Conservation (phyloP, 2,888 invertebrate species). For the Sarcophaga carnaria region DNA sequence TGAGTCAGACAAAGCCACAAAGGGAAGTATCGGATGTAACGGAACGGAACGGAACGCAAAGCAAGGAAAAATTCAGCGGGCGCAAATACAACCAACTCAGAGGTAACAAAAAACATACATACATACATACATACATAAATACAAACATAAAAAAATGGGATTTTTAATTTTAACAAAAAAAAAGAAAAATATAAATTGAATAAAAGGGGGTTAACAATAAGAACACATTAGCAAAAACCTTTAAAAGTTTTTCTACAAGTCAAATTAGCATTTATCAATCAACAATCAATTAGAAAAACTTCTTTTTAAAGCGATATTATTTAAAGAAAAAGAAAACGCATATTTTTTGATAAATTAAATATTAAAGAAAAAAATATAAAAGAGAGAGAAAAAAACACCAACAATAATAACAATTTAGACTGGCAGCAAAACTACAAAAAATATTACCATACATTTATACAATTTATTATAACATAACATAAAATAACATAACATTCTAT, state of each 20-base stretch:
- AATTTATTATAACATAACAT: too few species aligned
- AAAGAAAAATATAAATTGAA: neutral
- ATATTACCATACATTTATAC: too few species aligned
- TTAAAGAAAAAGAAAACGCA: neutral
- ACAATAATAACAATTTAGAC: slow-evolving; percentile 62
- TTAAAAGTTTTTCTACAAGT: slow-evolving; percentile 54
- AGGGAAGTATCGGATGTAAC: slow-evolving; percentile 19
- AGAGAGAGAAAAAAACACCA: neutral
- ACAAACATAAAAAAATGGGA: slow-evolving; percentile 11
- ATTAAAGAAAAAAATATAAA: slow-evolving; percentile 17
- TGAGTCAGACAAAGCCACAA: slow-evolving; percentile 64
- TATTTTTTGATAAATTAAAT: neutral
- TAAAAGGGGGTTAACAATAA: slow-evolving; percentile 39
- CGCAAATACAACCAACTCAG: slow-evolving; percentile 59
- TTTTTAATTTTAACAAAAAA: slow-evolving; percentile 1
- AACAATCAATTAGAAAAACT: slow-evolving; percentile 37
- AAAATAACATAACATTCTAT: neutral
- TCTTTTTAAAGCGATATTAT: neutral
- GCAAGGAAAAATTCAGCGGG: slow-evolving; percentile 28
- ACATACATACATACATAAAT: neutral
- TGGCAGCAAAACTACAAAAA: slow-evolving; percentile 65
- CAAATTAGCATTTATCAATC: slow-evolving; percentile 50
- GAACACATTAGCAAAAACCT: slow-evolving; percentile 19
- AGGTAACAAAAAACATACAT: slow-evolving; percentile 15
- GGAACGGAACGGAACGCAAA: neutral